These are phyloP conservation scores for Caranx ignobilis DNA, from an alignment of 2,113 vertebrate genomes.

Conservation along the genomic window DNA sequence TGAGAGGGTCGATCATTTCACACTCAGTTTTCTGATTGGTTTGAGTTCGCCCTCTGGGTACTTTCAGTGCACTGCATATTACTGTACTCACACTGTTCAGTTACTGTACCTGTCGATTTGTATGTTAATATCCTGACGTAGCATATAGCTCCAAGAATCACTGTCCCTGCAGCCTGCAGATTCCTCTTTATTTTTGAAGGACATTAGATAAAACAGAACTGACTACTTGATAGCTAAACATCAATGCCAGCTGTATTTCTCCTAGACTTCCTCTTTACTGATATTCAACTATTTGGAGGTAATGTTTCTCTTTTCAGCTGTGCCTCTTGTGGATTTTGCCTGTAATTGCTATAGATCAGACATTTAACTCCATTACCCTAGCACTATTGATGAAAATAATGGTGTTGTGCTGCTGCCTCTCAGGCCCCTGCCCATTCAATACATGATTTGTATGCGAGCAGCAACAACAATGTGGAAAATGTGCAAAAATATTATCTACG, in stretches of 20 bases:
- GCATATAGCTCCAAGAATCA: too few relatives aligned
- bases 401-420: background rate
- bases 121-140: too few relatives aligned
- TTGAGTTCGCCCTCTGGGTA: too few relatives aligned
- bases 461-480: background rate
- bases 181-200: too few relatives aligned
- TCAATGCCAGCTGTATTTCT: background rate
- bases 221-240: background rate
- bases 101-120: too few relatives aligned
- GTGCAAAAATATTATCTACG: background rate
- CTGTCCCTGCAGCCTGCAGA: too few relatives aligned
- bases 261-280: background rate
- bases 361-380: slow-evolving; percentile 16
- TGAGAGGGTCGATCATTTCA: too few relatives aligned
- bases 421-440: background rate
- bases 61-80: too few relatives aligned
- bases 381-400: background rate
- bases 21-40: too few relatives aligned
- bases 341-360: slow-evolving; percentile 4
- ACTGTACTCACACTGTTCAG: too few relatives aligned
- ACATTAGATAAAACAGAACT: too few relatives aligned
- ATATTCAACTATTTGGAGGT: background rate
- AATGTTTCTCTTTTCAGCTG: background rate
- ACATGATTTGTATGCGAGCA: background rate
- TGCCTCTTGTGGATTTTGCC: too few relatives aligned